Conservation (phyloP, 92 coral and sea anemone genomes). For the Palythoa heliodiscus region DNA sequence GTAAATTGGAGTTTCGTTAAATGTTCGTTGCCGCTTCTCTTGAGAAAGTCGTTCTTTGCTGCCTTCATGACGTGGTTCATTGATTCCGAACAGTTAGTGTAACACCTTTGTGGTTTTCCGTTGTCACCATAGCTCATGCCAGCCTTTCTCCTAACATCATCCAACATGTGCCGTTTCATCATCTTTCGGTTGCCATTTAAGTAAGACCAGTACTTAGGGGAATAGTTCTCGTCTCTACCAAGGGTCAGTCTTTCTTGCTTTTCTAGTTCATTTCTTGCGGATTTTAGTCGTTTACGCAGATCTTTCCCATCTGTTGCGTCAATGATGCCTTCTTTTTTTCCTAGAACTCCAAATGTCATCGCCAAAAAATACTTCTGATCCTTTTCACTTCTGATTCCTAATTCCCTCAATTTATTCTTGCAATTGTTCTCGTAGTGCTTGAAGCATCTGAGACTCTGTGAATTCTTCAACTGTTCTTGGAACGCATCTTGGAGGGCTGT, state of each 20-base stretch:
- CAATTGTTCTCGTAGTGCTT: constrained; percentile 50
- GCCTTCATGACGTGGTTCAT: constrained; percentile 42
- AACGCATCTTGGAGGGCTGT: neutral
- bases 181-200: neutral
- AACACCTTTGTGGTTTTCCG: constrained; percentile 34
- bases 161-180: constrained; percentile 32
- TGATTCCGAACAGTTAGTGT: constrained; percentile 12
- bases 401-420: constrained; percentile 39
- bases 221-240: neutral
- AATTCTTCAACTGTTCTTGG: constrained; percentile 20
- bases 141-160: constrained; percentile 38
- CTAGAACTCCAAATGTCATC: constrained; percentile 48
- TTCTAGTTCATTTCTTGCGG: constrained; percentile 21
- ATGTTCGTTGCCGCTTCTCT: neutral
- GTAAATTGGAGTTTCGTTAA: constrained; percentile 48
- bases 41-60: neutral
- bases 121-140: constrained; percentile 13
- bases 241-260: neutral
- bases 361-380: constrained; percentile 46
- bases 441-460: constrained; percentile 49
- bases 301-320: constrained; percentile 47
- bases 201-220: constrained; percentile 32
- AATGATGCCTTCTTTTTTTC: constrained; percentile 41
- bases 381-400: constrained; percentile 40
- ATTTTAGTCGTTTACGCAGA: constrained; percentile 27